Conservation (phyloP, 2,797 vertebrate genomes). For the Enteromius viviparus region DNA sequence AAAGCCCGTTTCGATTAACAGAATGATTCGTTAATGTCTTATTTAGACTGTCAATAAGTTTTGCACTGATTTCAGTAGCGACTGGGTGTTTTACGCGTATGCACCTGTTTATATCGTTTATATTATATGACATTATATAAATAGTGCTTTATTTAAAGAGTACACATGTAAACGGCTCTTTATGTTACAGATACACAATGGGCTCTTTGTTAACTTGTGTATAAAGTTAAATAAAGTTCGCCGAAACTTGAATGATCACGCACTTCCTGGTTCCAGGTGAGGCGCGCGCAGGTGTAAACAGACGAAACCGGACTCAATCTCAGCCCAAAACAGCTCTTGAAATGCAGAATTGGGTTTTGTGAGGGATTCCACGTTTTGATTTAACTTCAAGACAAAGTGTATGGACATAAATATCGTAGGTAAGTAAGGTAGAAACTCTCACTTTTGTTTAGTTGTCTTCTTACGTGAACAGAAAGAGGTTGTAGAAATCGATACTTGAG, state of each 20-base stretch:
- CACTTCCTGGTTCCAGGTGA: constrained; percentile 61
- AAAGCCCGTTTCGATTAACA: not conserved
- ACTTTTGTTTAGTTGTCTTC: constrained; percentile 8
- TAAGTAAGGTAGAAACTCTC: not conserved
- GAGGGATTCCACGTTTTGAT: not conserved
- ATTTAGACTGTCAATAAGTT: not conserved
- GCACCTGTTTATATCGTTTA: constrained; percentile 31
- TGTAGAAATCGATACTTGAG: not conserved
- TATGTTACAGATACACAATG: not conserved
- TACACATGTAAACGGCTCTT: not conserved
- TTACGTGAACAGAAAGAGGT: not conserved
- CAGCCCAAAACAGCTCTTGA: not conserved
- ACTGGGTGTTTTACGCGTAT: not conserved
- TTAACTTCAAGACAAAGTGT: not conserved
- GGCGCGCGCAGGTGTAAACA: constrained; percentile 35
- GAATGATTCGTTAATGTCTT: not conserved
- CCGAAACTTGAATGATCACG: not conserved
- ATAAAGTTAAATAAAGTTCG: constrained; percentile 6
- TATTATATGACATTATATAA: not conserved
- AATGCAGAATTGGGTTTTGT: constrained; percentile 16
- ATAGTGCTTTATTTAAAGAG: not conserved
- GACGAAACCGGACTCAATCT: not conserved
- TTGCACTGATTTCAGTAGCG: constrained; percentile 27
- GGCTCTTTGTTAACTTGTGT: constrained; percentile 9
- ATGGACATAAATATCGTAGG: not conserved